Evolutionary conservation across 2,113 vertebrate species (phyloP).

Genomic region (Hiodon alosoides): DNA sequence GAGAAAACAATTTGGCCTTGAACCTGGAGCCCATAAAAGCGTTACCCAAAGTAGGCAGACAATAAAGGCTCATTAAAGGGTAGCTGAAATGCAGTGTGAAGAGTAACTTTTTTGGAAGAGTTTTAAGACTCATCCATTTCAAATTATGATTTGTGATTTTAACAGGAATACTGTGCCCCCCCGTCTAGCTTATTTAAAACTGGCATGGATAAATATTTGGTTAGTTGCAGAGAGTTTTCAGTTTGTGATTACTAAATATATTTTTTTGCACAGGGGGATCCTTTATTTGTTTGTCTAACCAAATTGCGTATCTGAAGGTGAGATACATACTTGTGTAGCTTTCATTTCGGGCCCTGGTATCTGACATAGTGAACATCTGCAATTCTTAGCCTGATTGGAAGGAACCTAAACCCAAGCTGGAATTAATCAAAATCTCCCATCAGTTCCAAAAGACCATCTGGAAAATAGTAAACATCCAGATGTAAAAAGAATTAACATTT

Average conservation of each 20-base stretch:
- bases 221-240: constrained; percentile 44
- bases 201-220: constrained; percentile 38
- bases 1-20: constrained; percentile 71
- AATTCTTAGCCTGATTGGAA: background rate
- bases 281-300: background rate
- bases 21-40: constrained; percentile 59
- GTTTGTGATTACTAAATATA: constrained; percentile 44
- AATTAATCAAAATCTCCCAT: background rate
- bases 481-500: too few species aligned
- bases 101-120: constrained; percentile 46
- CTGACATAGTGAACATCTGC: background rate
- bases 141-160: constrained; percentile 54
- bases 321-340: background rate
- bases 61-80: constrained; percentile 67
- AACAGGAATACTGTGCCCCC: constrained; percentile 57
- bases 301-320: constrained; percentile 9
- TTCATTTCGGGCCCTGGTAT: background rate
- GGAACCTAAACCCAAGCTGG: background rate
- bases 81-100: constrained; percentile 48
- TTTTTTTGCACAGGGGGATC: too few species aligned
- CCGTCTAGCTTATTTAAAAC: constrained; percentile 43
- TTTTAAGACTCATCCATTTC: constrained; percentile 66
- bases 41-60: constrained; percentile 49
- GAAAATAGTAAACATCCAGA: too few species aligned
- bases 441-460: too few species aligned